Evolutionary conservation across 2,113 vertebrate genomes (phyloP).

Genomic region (Hyperopisus bebe): DNA sequence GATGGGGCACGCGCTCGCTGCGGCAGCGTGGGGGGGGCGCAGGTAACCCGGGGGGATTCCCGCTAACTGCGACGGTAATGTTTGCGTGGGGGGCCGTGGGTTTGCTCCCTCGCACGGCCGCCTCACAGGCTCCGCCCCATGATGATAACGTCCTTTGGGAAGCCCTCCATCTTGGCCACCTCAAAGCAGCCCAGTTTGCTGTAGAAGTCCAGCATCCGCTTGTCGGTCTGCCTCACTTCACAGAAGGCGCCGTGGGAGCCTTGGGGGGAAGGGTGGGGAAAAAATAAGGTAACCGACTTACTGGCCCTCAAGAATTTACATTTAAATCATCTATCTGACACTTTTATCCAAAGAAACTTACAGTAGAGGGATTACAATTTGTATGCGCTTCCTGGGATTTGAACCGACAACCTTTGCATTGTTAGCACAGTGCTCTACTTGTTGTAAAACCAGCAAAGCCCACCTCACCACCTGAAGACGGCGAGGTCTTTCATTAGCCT

Average conservation of each 20-base stretch:
- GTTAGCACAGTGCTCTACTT: not conserved
- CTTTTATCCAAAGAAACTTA: not conserved
- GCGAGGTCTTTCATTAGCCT: not conserved
- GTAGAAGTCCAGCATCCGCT: conserved; percentile 83
- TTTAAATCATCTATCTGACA: not conserved
- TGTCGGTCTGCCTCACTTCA: conserved; percentile 80
- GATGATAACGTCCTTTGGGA: conserved; percentile 75
- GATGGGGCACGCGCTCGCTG: not conserved
- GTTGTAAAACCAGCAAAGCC: not conserved
- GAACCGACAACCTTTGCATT: not conserved
- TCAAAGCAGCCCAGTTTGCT: conserved; percentile 80
- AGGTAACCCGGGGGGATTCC: not conserved
- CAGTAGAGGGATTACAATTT: not conserved
- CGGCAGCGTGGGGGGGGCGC: not conserved
- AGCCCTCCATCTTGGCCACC: conserved; percentile 70
- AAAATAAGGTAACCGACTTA: conserved; percentile 11
- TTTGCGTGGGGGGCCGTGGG: not conserved
- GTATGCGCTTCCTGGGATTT: not conserved
- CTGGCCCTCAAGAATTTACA: not conserved
- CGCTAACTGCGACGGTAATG: not conserved
- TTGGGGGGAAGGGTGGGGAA: conserved; percentile 32
- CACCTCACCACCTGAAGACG: not conserved
- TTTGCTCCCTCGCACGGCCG: not conserved
- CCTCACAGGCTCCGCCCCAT: conserved; percentile 81
- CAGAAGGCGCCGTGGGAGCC: conserved; percentile 88